Evolutionary conservation across 2,113 vertebrate genomes (phyloP).

Genomic region (Strigops habroptila): DNA sequence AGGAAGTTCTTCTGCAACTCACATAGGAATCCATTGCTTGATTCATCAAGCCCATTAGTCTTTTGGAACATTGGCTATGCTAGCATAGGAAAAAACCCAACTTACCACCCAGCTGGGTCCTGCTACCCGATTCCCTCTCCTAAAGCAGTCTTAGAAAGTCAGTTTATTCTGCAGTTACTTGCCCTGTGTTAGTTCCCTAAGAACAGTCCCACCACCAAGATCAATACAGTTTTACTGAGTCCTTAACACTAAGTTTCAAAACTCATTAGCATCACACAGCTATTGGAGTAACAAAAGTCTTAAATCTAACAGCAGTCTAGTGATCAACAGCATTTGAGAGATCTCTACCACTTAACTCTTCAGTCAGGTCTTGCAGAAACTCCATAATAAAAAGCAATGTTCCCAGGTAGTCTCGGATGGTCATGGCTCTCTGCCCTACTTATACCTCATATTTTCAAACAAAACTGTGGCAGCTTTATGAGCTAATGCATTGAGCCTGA

Average conservation of each 20-base stretch:
- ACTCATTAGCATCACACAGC: background rate
- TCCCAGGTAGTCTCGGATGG: background rate
- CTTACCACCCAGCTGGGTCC: background rate
- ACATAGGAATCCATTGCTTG: background rate
- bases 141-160: background rate
- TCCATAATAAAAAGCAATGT: background rate
- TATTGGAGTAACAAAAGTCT: background rate
- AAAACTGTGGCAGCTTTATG: background rate
- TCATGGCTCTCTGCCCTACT: background rate
- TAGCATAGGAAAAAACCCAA: fast-evolving
- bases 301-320: background rate
- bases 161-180: background rate
- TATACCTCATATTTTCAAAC: background rate
- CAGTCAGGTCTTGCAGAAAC: background rate
- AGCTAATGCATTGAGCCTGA: background rate
- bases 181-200: background rate
- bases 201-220: background rate
- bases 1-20: background rate
- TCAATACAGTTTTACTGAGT: background rate
- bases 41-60: background rate
- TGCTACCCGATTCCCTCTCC: background rate
- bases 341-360: too few relatives aligned
- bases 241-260: background rate
- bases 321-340: background rate
- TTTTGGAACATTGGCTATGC: background rate